Evolutionary conservation across 2,797 vertebrate genomes (phyloP).

Genomic region (Coregonus suidteri): DNA sequence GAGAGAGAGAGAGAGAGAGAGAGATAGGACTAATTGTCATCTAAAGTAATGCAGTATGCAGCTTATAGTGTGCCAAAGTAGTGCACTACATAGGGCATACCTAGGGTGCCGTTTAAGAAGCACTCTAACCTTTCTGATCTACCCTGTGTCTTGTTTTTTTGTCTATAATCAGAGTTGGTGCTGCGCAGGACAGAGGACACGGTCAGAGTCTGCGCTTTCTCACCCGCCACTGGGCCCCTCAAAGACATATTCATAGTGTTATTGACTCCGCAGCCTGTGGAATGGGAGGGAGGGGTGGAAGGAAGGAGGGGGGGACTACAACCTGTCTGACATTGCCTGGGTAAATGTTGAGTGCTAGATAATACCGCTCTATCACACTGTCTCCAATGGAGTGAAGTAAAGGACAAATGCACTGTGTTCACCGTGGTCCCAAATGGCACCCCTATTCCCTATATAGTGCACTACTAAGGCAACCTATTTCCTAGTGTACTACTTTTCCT

Average conservation of each 20-base stretch:
- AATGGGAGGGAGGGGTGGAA: background rate
- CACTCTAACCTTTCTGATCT: slow-evolving; percentile 36
- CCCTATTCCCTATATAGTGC: too few relatives aligned
- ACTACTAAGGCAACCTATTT: too few relatives aligned
- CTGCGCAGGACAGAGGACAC: slow-evolving; percentile 36
- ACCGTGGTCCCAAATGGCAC: background rate
- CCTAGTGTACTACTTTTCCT: too few relatives aligned
- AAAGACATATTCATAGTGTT: slow-evolving; percentile 79
- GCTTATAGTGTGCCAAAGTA: too few relatives aligned
- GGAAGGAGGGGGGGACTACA: slow-evolving; percentile 45
- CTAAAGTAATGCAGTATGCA: background rate
- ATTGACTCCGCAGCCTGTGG: slow-evolving; percentile 63
- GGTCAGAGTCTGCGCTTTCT: slow-evolving; percentile 58
- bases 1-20: too few relatives aligned
- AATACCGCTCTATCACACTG: slow-evolving; percentile 5
- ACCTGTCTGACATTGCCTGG: slow-evolving; percentile 64
- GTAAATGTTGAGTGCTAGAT: slow-evolving; percentile 51
- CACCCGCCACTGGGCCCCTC: slow-evolving; percentile 51
- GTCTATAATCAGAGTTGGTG: slow-evolving; percentile 50
- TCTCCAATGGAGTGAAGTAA: background rate
- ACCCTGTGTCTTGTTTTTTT: slow-evolving; percentile 35
- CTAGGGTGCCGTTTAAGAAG: background rate
- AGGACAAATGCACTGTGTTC: slow-evolving; percentile 1
- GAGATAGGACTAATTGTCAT: background rate
- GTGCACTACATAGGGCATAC: too few relatives aligned